Evolutionary conservation across 2,113 vertebrate genomes (phyloP), one percentile per base, ranked within the genome.

Genomic region (Monarcha castaneiventris): DNA sequence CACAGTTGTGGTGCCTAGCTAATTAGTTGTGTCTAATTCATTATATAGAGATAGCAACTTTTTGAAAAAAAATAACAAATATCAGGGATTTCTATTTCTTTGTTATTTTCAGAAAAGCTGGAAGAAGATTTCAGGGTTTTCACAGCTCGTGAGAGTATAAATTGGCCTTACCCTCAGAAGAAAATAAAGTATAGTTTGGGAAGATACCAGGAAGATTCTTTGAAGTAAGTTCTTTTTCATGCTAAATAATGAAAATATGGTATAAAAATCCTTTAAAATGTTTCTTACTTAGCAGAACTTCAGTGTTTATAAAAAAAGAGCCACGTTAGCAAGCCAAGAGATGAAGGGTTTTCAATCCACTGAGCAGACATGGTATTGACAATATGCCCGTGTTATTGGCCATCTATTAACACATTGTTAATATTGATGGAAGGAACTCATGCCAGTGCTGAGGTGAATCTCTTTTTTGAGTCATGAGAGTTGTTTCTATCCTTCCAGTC

Each of bases 11-110:
- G 80, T 73, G 54, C 66, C 91, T 78, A 66, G 29, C n/a, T 89
- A 87, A 94, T 93, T 95, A 96, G 86, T 88, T 97, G 74, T 58
- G 86, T 79, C 95, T 94, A 96, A 96, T 94, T 96, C 87, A 81
- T 96, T 94, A 90, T 68, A 52, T 8, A 86, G 75, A 90, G 74
- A 96, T 67, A 94, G 54, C 49, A 97, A 84, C 44, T 91, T 95
- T 51, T 46, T 74, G 29, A 91, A 96, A 96, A 96, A 94, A 30
- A 63, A 14, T 2, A 39, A 30, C 44, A 90, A 79, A 84, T 92
- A 94, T 39, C 62, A 69, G 80, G 49, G 41, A 78, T 33, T 88
- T 51, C 64, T 30, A 32, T 62, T 84, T 62, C 26, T 87, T 80
- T 77, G 46, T 69, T 80, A 62, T n/a, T 33, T 76, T 71, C 44